Evolutionary conservation across 2,113 vertebrate species (phyloP).

Genomic region (Leptobrachium leishanense): DNA sequence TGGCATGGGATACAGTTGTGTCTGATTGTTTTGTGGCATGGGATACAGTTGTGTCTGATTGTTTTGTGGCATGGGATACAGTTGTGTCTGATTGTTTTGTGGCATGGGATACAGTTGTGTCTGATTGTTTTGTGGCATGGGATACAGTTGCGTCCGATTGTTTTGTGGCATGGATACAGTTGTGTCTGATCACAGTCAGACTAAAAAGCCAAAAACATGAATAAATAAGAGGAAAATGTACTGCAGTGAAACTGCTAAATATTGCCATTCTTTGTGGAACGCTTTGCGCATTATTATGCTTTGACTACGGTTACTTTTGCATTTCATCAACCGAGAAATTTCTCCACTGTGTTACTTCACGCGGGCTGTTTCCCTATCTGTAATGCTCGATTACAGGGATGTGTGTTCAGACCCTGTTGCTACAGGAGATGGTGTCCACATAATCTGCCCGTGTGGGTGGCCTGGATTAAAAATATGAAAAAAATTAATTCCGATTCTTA

Average conservation of each 20-base stretch:
- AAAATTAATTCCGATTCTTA: not conserved
- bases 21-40: no score
- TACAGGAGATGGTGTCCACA: constrained; percentile 36
- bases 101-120: no score
- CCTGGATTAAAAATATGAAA: not conserved
- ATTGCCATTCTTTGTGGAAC: not conserved
- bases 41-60: no score
- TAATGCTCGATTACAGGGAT: constrained; percentile 28
- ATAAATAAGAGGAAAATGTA: no score
- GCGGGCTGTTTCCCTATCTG: constrained; percentile 2
- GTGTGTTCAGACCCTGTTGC: constrained; percentile 40
- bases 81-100: no score
- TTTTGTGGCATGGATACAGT: no score
- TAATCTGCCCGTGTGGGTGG: constrained; percentile 1
- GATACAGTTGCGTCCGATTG: no score
- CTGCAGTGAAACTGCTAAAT: not conserved
- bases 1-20: no score
- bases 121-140: no score
- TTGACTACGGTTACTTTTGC: constrained; percentile 24
- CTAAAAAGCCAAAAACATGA: no score
- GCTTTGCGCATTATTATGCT: constrained; percentile 1
- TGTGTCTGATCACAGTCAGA: no score
- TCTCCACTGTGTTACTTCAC: constrained; percentile 42
- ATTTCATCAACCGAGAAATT: constrained; percentile 38
- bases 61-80: no score